Evolutionary conservation across 1,140 invertebrate species (phyloP).

Genomic region (Pogonus chalceus): DNA sequence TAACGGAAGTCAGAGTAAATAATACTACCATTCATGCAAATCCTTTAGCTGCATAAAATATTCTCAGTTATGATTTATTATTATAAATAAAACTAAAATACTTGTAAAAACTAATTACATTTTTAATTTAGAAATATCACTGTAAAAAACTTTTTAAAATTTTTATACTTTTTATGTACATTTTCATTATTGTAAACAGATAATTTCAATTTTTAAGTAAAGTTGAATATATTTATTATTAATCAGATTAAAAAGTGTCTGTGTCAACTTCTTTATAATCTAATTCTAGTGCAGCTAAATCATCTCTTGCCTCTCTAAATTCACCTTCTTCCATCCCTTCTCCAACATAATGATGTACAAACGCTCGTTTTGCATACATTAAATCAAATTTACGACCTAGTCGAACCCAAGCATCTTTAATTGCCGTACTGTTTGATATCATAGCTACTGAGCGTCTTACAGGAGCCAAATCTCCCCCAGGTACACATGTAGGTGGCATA

Average conservation of each 20-base stretch:
- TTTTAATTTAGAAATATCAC: no score
- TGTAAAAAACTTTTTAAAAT: no score
- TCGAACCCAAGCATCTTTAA: constrained; percentile 59
- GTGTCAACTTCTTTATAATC: constrained; percentile 51
- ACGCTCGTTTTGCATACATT: constrained; percentile 64
- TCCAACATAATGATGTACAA: constrained; percentile 68
- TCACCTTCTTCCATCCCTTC: constrained; percentile 73
- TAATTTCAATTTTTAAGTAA: no score
- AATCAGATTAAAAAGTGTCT: no score
- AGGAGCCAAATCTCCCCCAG: constrained; percentile 56
- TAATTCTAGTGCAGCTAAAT: constrained; percentile 57
- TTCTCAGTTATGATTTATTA: no score
- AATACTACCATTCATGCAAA: constrained; percentile 92
- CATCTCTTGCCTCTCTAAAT: constrained; percentile 57
- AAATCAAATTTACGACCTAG: constrained; percentile 59
- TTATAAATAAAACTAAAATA: no score
- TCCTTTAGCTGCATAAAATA: constrained; percentile 66
- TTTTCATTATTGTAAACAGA: no score
- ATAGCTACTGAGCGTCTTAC: constrained; percentile 59
- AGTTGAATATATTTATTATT: no score
- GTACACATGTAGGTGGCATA: constrained; percentile 58
- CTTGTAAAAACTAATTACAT: no score
- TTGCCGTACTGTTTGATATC: constrained; percentile 66
- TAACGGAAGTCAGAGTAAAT: constrained; percentile 76
- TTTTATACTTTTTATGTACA: no score